Evolutionary conservation across 2,888 invertebrate genomes (phyloP).

Genomic region (Punctoribates punctum): DNA sequence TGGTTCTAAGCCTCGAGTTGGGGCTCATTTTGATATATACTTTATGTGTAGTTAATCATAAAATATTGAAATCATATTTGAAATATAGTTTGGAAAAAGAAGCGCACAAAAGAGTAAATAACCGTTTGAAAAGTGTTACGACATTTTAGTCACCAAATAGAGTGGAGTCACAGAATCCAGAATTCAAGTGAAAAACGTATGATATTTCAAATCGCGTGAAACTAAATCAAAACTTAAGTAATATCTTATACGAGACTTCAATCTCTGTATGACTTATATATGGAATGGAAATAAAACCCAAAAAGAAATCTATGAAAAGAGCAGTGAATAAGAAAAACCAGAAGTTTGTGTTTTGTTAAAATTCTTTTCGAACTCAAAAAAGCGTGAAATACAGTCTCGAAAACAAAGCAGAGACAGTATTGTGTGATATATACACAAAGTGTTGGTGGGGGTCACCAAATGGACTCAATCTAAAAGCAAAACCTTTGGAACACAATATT

Average conservation of each 20-base stretch:
- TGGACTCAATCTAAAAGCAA: no score
- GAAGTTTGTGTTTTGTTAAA: no score
- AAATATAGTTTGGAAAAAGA: not conserved
- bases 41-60: not conserved
- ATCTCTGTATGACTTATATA: not conserved
- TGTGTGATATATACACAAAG: no score
- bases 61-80: conserved; percentile 1
- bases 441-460: no score
- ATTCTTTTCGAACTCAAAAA: no score
- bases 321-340: no score
- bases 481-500: no score
- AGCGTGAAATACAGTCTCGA: no score
- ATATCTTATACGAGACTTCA: not conserved
- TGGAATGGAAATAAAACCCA: not conserved
- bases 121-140: not conserved
- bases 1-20: no score
- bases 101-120: not conserved
- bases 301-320: not conserved
- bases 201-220: conserved; percentile 3
- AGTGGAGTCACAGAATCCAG: not conserved
- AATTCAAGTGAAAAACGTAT: not conserved
- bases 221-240: not conserved
- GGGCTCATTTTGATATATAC: no score
- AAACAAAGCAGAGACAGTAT: no score
- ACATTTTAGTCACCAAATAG: not conserved